These are phyloP conservation scores for Vulpes lagopus DNA, from an alignment of 2,113 vertebrate species.

Conservation along the genomic window DNA sequence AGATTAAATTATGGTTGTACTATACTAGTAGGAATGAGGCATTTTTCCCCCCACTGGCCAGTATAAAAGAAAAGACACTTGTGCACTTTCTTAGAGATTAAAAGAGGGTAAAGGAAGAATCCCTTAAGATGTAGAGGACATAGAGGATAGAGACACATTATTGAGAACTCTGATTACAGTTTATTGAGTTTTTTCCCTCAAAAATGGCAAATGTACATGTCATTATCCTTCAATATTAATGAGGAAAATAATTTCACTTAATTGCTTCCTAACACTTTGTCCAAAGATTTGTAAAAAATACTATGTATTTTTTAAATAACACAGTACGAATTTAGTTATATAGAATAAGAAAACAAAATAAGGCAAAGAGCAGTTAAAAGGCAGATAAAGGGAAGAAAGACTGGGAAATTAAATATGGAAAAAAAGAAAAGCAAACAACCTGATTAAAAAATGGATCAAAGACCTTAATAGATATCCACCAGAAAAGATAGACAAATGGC, in stretches of 20 bases:
- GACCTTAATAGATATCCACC: neutral
- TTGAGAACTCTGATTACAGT: neutral
- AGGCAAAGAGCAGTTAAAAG: neutral
- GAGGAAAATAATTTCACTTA: neutral
- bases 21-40: neutral
- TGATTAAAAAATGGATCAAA: neutral
- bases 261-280: neutral
- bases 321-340: neutral
- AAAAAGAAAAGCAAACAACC: neutral
- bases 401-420: neutral
- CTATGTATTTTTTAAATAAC: neutral
- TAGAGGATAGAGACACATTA: neutral
- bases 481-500: neutral
- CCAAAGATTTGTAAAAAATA: neutral
- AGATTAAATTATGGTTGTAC: neutral
- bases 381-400: neutral
- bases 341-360: neutral
- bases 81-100: neutral
- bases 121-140: neutral
- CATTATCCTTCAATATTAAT: neutral
- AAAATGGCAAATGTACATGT: neutral
- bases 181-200: neutral
- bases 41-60: neutral
- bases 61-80: neutral
- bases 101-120: neutral